Conservation (phyloP, 2,113 vertebrate genomes). For the Triplophysa dalaica region DNA sequence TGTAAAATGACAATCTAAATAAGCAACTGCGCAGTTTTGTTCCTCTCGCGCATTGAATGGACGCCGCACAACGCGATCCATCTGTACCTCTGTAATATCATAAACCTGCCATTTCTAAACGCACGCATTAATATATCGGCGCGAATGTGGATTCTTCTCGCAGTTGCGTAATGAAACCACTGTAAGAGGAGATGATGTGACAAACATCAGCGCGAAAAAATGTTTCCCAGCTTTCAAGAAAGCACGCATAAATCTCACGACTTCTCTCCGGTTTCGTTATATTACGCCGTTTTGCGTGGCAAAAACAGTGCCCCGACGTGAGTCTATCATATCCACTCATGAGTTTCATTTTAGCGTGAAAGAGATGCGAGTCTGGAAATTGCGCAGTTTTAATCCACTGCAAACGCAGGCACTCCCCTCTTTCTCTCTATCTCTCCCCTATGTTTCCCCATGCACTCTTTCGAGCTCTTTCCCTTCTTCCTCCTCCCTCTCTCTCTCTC, state of each 20-base stretch:
- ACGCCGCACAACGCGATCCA: background rate
- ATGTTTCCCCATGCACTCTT: conserved; percentile 42
- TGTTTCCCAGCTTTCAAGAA: conserved; percentile 40
- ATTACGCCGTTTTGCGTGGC: background rate
- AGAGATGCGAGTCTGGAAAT: conserved; percentile 58
- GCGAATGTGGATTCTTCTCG: conserved; percentile 23
- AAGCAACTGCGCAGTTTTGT: conserved; percentile 48
- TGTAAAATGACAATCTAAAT: conserved; percentile 41
- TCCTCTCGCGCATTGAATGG: conserved; percentile 23
- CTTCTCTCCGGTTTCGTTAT: background rate
- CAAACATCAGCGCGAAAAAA: conserved; percentile 41
- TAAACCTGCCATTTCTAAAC: conserved; percentile 47
- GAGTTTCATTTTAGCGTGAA: conserved; percentile 36
- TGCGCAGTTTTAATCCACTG: conserved; percentile 79
- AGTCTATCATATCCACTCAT: background rate
- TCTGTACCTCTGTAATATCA: background rate
- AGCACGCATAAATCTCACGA: background rate
- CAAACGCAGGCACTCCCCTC: conserved; percentile 64
- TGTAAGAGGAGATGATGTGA: conserved; percentile 46
- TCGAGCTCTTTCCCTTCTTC: conserved; percentile 44
- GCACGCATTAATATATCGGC: conserved; percentile 55
- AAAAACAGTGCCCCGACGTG: conserved; percentile 12
- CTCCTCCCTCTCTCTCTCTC: conserved; percentile 31
- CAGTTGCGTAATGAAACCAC: conserved; percentile 54
- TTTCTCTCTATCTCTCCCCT: conserved; percentile 49